Evolutionary conservation across 1,140 invertebrate genomes (phyloP).

Genomic region (Drosophila hydei): DNA sequence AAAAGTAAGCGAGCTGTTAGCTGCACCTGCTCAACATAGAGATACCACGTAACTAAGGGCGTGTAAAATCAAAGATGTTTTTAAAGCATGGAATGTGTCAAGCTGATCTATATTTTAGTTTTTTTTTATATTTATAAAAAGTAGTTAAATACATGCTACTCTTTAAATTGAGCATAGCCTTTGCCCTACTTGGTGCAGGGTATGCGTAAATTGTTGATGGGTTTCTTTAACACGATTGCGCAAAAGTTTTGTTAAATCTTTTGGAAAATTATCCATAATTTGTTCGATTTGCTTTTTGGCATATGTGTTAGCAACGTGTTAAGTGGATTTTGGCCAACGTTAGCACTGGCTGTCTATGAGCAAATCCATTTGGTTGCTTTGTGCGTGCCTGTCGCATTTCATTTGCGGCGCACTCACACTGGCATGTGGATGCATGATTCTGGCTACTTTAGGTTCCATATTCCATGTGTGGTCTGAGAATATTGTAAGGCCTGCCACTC

Average conservation of each 20-base stretch:
- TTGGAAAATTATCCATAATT: conserved; percentile 68
- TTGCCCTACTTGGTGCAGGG: background rate
- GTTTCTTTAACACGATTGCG: conserved; percentile 32
- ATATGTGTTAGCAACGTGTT: conserved; percentile 60
- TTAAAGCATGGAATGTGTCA: too few relatives aligned
- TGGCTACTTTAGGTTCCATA: conserved; percentile 17
- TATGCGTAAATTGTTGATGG: conserved; percentile 17
- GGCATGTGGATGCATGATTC: conserved; percentile 2
- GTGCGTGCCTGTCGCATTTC: conserved; percentile 15
- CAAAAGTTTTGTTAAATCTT: conserved; percentile 63
- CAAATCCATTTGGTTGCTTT: conserved; percentile 1
- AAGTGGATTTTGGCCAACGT: conserved; percentile 44
- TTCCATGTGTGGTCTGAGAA: conserved; percentile 44
- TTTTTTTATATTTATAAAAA: too few relatives aligned
- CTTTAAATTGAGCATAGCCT: background rate
- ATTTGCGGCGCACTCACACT: background rate
- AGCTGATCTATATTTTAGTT: too few relatives aligned
- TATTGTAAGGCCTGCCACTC: conserved; percentile 31
- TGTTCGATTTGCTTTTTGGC: conserved; percentile 60
- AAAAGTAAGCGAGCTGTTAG: conserved; percentile 24
- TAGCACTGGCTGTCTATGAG: conserved; percentile 14
- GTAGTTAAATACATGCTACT: background rate
- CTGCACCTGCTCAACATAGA: conserved; percentile 23
- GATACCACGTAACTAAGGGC: conserved; percentile 24
- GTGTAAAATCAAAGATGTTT: too few relatives aligned